Conservation (phyloP, 2,888 invertebrate genomes). For the Ectobius pallidus region DNA sequence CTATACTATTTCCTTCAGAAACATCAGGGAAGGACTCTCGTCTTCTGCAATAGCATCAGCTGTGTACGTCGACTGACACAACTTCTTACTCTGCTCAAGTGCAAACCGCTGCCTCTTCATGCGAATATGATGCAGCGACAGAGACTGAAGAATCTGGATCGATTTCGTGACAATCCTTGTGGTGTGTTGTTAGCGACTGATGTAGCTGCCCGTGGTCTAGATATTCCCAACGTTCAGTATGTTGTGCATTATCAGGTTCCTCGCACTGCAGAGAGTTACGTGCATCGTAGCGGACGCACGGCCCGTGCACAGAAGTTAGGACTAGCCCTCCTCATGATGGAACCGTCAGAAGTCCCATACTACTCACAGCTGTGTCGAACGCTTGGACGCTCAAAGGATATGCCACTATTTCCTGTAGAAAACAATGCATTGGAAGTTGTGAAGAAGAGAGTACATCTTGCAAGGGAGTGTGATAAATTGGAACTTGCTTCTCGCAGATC, state of each 20-base stretch:
- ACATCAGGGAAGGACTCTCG: constrained; percentile 88
- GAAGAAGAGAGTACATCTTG: constrained; percentile 75
- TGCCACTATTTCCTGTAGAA: constrained; percentile 83
- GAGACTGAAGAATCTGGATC: constrained; percentile 91
- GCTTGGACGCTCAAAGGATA: constrained; percentile 79
- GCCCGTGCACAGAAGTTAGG: constrained; percentile 90
- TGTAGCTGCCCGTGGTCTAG: constrained; percentile 96
- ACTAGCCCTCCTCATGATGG: constrained; percentile 89
- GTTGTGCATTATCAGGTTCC: constrained; percentile 94
- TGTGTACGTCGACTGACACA: constrained; percentile 78
- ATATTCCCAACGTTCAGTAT: constrained; percentile 92
- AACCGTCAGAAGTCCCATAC: constrained; percentile 80
- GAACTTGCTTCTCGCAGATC: constrained; percentile 66
- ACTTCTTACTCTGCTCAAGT: constrained; percentile 62
- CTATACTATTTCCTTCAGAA: constrained; percentile 87
- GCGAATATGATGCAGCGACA: constrained; percentile 94
- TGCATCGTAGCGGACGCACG: constrained; percentile 96
- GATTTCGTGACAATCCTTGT: constrained; percentile 72
- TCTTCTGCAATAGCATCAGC: constrained; percentile 94
- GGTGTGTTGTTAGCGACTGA: constrained; percentile 91
- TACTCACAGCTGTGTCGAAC: constrained; percentile 84
- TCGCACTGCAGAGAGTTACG: constrained; percentile 91
- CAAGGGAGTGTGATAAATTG: constrained; percentile 79
- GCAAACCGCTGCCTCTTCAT: constrained; percentile 78
- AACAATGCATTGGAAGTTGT: constrained; percentile 65